phyloP scores from a whole-genome alignment of 2,113 vertebrate species.

The Vulpes vulpes region DNA sequence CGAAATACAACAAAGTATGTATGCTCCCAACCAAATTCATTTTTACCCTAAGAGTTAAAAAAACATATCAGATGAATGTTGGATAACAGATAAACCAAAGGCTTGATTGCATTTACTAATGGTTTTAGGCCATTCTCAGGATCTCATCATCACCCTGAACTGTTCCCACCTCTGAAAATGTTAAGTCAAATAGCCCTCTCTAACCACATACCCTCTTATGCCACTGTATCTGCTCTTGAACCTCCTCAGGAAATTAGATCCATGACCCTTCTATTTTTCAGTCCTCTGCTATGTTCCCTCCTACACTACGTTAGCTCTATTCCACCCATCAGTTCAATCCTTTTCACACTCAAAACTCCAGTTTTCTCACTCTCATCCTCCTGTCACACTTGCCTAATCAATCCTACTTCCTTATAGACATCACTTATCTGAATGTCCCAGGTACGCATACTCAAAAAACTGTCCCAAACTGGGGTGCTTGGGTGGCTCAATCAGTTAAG shows the following conservation, averaged over 20 bases:
- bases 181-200: background rate
- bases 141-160: slow-evolving; percentile 27
- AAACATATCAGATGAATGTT: background rate
- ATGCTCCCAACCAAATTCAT: slow-evolving; percentile 24
- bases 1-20: slow-evolving; percentile 10
- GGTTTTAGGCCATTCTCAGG: background rate
- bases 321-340: background rate
- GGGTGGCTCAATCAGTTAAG: background rate
- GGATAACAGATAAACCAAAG: slow-evolving; percentile 14
- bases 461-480: background rate
- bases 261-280: background rate
- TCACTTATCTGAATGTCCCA: background rate
- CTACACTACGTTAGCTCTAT: background rate
- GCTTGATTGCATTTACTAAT: background rate
- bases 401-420: background rate
- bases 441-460: background rate
- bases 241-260: background rate
- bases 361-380: background rate
- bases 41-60: background rate
- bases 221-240: background rate
- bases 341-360: background rate
- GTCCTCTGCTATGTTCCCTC: background rate
- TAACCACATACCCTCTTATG: background rate
- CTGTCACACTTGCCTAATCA: background rate
- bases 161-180: background rate